Conservation (phyloP, 2,113 vertebrate genomes). For the Rhineura floridana region DNA sequence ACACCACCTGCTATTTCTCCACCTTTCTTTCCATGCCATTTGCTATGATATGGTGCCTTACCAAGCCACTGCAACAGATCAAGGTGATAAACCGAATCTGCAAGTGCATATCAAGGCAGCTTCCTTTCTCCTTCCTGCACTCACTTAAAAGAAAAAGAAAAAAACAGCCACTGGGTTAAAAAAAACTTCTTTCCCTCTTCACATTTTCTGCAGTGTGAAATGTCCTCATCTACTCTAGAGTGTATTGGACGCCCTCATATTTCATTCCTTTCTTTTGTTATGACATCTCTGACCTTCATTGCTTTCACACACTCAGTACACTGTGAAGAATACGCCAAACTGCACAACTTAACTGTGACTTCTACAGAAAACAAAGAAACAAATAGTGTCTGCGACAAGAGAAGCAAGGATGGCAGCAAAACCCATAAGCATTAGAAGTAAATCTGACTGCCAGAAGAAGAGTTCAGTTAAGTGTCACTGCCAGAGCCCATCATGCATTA, state of each 20-base stretch:
- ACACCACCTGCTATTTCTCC: not conserved
- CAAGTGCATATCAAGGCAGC: not conserved
- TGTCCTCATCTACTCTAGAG: slow-evolving; percentile 49
- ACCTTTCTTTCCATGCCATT: not conserved
- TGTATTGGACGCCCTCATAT: slow-evolving; percentile 56
- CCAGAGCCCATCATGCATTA: slow-evolving; percentile 34
- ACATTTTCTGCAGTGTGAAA: slow-evolving; percentile 29
- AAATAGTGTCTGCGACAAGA: slow-evolving; percentile 65
- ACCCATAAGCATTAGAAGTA: slow-evolving; percentile 61
- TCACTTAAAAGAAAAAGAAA: not conserved
- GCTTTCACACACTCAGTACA: slow-evolving; percentile 61
- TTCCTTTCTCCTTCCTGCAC: not conserved
- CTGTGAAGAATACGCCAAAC: slow-evolving; percentile 60
- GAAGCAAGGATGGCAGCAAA: slow-evolving; percentile 44
- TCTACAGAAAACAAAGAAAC: slow-evolving; percentile 57
- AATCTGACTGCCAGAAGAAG: slow-evolving; percentile 65
- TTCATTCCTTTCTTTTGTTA: slow-evolving; percentile 67
- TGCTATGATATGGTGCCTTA: not conserved
- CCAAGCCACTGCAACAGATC: not conserved
- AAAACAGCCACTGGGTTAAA: slow-evolving; percentile 49
- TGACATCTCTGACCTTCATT: slow-evolving; percentile 69
- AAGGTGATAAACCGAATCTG: not conserved
- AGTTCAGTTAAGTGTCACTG: slow-evolving; percentile 63
- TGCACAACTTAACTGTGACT: slow-evolving; percentile 63
- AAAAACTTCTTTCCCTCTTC: slow-evolving; percentile 43